Evolutionary conservation across 1,140 invertebrate genomes (phyloP).

Genomic region (Drosophila fuyamai): DNA sequence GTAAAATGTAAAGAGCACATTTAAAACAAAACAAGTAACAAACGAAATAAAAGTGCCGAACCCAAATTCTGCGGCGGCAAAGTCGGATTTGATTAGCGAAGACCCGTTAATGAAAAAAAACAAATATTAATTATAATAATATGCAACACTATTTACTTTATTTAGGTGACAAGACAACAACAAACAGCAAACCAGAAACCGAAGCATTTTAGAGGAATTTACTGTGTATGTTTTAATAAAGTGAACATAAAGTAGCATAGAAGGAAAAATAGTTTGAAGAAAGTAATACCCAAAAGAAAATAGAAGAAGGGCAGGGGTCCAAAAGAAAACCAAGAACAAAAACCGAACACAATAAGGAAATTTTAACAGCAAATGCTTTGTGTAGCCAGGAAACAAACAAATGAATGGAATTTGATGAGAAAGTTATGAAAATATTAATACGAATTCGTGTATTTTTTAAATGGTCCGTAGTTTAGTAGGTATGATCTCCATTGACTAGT

Average conservation of each 20-base stretch:
- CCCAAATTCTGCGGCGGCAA: conserved; percentile 59
- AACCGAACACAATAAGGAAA: conserved; percentile 41
- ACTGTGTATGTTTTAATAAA: conserved; percentile 72
- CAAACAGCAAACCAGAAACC: conserved; percentile 63
- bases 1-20: conserved; percentile 61
- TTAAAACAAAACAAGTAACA: conserved; percentile 45
- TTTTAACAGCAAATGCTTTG: conserved; percentile 51
- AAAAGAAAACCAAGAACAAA: conserved; percentile 41
- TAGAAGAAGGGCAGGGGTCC: conserved; percentile 39
- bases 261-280: conserved; percentile 56
- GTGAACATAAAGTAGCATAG: conserved; percentile 55
- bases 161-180: conserved; percentile 75
- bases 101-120: conserved; percentile 64
- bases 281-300: conserved; percentile 21
- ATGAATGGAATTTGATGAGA: conserved; percentile 4
- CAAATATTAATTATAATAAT: conserved; percentile 55
- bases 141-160: conserved; percentile 81
- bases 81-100: conserved; percentile 75
- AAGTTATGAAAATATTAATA: conserved; percentile 38
- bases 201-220: conserved; percentile 82
- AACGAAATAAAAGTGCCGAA: conserved; percentile 53
- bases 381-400: conserved; percentile 25
- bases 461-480: conserved; percentile 74
- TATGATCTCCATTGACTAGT: conserved; percentile 52
- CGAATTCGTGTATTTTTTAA: conserved; percentile 69